Conservation (phyloP, 2,797 vertebrate species). For the Merluccius polli region DNA sequence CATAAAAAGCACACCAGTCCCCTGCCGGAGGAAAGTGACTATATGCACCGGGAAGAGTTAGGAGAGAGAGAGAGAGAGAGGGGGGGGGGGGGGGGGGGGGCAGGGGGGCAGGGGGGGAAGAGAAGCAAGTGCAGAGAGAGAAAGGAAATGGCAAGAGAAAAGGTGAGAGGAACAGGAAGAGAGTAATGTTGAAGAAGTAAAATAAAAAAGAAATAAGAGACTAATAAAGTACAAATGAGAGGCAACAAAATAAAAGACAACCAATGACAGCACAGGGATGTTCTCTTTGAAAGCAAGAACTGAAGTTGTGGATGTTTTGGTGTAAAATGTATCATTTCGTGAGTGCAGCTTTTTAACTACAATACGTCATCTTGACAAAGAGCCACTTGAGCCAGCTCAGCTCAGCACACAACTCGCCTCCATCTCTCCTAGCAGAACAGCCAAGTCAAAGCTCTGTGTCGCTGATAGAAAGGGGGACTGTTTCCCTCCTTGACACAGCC, state of each 20-base stretch:
- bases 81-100: background rate
- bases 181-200: background rate
- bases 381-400: background rate
- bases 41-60: background rate
- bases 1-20: conserved; percentile 60
- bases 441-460: background rate
- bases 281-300: background rate
- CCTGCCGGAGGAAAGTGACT: conserved; percentile 24
- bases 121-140: background rate
- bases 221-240: background rate
- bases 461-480: background rate
- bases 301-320: background rate
- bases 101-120: background rate
- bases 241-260: background rate
- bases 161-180: background rate
- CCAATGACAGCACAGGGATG: background rate
- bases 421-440: background rate
- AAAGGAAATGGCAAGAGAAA: background rate
- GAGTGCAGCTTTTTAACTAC: background rate
- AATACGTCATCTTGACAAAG: background rate
- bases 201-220: background rate
- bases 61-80: background rate
- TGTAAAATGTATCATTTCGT: background rate
- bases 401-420: too few relatives aligned
- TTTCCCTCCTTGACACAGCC: background rate